Conservation (phyloP, 2,113 vertebrate species). For the Nerophis lumbriciformis region DNA sequence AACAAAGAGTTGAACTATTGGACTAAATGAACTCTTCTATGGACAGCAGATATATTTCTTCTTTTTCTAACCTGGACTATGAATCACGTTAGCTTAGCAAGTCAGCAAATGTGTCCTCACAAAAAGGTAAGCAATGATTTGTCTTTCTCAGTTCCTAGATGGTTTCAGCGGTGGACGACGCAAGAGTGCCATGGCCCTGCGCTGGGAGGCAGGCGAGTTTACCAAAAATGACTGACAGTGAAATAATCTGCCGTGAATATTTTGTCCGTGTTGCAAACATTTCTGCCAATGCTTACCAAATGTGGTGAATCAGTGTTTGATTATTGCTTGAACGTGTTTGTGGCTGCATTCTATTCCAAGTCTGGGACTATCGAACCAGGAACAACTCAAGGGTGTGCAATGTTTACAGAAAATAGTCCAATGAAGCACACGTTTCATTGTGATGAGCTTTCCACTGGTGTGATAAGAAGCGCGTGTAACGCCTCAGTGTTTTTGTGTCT, state of each 20-base stretch:
- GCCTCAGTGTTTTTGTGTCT: not conserved
- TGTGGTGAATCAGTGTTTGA: slow-evolving; percentile 25
- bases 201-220: slow-evolving; percentile 74
- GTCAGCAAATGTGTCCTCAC: not conserved
- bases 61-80: too few relatives aligned
- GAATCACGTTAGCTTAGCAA: too few relatives aligned
- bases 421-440: too few relatives aligned
- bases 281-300: slow-evolving; percentile 50
- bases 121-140: slow-evolving; percentile 14
- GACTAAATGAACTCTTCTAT: too few relatives aligned
- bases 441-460: not conserved
- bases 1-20: too few relatives aligned
- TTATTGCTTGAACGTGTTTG: not conserved
- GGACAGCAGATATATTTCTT: too few relatives aligned
- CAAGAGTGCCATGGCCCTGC: slow-evolving; percentile 75
- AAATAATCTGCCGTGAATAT: not conserved
- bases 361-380: too few relatives aligned
- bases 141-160: slow-evolving; percentile 64
- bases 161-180: slow-evolving; percentile 57
- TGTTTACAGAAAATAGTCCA: too few relatives aligned
- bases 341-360: not conserved
- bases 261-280: slow-evolving; percentile 35
- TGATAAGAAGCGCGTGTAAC: too few relatives aligned
- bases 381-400: too few relatives aligned
- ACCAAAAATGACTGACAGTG: slow-evolving; percentile 54